Evolutionary conservation across 2,888 invertebrate genomes (phyloP).

Genomic region (Temnothorax unifasciatus): DNA sequence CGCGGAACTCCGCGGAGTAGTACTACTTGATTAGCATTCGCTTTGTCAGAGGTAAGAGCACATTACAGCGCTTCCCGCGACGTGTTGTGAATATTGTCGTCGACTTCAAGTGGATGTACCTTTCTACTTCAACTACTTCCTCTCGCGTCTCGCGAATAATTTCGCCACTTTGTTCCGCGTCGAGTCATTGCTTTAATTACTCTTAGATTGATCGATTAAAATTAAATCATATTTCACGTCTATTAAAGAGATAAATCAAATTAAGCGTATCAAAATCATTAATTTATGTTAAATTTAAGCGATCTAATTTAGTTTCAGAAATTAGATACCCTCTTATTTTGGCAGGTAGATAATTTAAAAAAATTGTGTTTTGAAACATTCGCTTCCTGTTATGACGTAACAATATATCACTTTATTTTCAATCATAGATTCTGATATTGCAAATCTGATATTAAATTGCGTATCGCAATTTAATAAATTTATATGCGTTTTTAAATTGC

Average conservation of each 20-base stretch:
- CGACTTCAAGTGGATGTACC: conserved; percentile 53
- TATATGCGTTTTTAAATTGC: conserved; percentile 11
- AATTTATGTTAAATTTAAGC: not conserved
- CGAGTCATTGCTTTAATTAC: conserved; percentile 8
- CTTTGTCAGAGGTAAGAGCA: conserved; percentile 55
- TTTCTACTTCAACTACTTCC: conserved; percentile 19
- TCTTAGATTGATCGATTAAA: conserved; percentile 7
- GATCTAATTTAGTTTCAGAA: not conserved
- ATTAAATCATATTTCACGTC: conserved; percentile 5
- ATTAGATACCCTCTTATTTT: not conserved
- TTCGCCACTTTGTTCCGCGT: not conserved
- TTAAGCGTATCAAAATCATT: not conserved
- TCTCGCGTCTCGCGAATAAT: conserved; percentile 23
- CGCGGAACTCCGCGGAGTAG: conserved; percentile 42
- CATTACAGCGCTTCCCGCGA: conserved; percentile 52
- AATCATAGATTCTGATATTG: conserved; percentile 15
- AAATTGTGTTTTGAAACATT: not conserved
- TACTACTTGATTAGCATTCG: conserved; percentile 56
- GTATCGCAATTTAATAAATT: conserved; percentile 12
- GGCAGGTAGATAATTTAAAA: not conserved
- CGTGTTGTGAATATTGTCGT: conserved; percentile 55
- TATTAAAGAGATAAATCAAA: conserved; percentile 3
- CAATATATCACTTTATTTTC: not conserved
- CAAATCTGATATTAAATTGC: not conserved
- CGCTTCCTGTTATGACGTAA: not conserved